Conservation (phyloP, 2,888 invertebrate species). For the Tuberolachnus salignus region DNA sequence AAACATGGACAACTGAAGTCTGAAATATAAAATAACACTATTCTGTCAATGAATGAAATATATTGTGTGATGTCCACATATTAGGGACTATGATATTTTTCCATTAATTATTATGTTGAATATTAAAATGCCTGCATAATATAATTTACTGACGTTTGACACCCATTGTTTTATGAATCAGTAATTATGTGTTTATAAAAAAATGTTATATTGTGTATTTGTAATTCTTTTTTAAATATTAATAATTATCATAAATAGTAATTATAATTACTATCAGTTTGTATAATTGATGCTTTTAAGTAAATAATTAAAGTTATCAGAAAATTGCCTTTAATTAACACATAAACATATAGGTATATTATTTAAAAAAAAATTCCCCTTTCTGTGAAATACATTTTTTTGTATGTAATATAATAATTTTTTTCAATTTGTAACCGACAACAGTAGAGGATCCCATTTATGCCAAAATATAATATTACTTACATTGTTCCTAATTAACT, state of each 20-base stretch:
- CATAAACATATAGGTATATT: too few relatives aligned
- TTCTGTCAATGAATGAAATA: neutral
- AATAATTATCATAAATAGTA: neutral
- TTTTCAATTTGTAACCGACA: too few relatives aligned
- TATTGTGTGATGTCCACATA: neutral
- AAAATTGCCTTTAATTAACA: too few relatives aligned
- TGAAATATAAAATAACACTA: constrained; percentile 18
- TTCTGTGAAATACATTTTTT: too few relatives aligned
- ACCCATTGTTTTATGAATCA: constrained; percentile 23
- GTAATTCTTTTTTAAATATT: neutral
- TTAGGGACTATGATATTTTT: constrained; percentile 1
- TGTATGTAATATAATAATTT: too few relatives aligned
- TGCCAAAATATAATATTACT: too few relatives aligned
- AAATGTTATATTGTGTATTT: neutral
- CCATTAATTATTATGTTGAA: constrained; percentile 36
- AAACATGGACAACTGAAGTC: neutral
- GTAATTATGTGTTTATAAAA: constrained; percentile 18
- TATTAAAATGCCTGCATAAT: constrained; percentile 28
- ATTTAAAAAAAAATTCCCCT: too few relatives aligned
- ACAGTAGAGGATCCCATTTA: too few relatives aligned
- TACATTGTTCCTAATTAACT: too few relatives aligned
- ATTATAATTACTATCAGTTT: too few relatives aligned
- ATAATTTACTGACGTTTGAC: constrained; percentile 37
- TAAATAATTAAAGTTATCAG: too few relatives aligned
- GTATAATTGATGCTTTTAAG: too few relatives aligned